Base-by-base conservation (phyloP, 2,797 vertebrate genomes). In the Pteronotus mesoamericanus region DNA sequence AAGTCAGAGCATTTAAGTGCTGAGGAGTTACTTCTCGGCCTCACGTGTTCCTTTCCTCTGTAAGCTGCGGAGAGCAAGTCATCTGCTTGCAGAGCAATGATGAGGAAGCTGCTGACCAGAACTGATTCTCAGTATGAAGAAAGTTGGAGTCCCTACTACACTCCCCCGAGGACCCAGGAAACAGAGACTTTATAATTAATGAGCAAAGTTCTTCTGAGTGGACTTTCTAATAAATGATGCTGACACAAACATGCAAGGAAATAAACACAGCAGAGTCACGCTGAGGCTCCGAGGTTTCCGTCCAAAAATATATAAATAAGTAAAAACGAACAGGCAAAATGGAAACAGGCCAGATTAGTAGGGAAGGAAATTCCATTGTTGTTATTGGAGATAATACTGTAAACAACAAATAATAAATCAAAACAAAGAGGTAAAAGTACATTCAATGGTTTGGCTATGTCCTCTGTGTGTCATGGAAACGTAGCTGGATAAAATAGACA, bases 381-480 rank as follows among this genome's bases (percentile, higher is more conserved):
- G 96, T 96, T 96, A 97, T 53, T 97, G 72, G 86, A 97, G 96
- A 96, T 48, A 97, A 59, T 75, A 61, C 37, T 86, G 66, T 93
- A 98, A 98, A 98, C 82, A 98, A 94, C 78, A 97, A 96, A 97
- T 95, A 98, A 93, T 89, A 97, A 95, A 96, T 94, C 96, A 97
- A 93, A 96, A 96, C 64, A 57, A 94, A 96, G 82, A 39, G 32
- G 94, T 44, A 87, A 97, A 95, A 78, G 85, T 48, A 42, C 69
- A 95, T 42, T 16, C 95, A 68, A 90, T 51, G 59, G 72, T 75
- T 75, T 21, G 59, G 85, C 57, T 86, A 11, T 66, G 29, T 55
- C 88, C 44, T 82, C 94, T 32, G 21, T 39, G 69, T 46, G 86
- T 32, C 59, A 84, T 37, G 69, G 94, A 96, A 94, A 86, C 16